Base-by-base conservation (phyloP, 2,113 vertebrate species). In the Uropsilus gracilis region DNA sequence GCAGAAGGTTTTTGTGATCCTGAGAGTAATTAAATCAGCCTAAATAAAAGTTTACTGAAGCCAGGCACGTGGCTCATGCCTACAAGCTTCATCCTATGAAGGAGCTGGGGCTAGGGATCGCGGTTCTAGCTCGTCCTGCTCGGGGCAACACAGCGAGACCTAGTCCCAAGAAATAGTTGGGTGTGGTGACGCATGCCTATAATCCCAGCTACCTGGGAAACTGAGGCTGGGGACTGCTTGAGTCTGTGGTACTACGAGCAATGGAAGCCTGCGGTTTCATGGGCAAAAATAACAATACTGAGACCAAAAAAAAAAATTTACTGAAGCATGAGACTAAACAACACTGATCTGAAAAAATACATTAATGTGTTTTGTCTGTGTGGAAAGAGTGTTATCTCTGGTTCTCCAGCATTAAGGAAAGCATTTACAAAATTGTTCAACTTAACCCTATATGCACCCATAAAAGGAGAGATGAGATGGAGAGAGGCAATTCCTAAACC, bases 371-470 rank as follows among this genome's bases (percentile, higher is more conserved):
- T 69, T n/a, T 82, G 59, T 75, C 34, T 91, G 72, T 32, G 34
- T 55, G 69, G 63, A 89, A 89, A 84, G 61, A 89, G 39, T 53
- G 61, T 0, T 48, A 20, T 42, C 78, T 55, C 69, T 32, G 28
- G 59, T 61, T 77, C 66, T 59, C 69, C n/a, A 53, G 53, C 53
- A 53, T 81, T 95, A 57, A 93, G 55, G 26, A 80, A 85, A 80
- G 24, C n/a, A 86, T 59, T 53, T 66, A 81, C n/a, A 69, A 86
- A 77, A 75, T 34, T 69, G 3, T 9, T 64, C 72, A 63, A 64
- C 46, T 87, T 95, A 76, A 50, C 75, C n/a, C 34, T 55, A 61
- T 34, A 84, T 48, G 84, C 8, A 55, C 10, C 50, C 50, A n/a
- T 63, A 82, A 73, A 46, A 17, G 7, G 44, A 87, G 81, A 91